Base-by-base conservation (phyloP, 2,113 vertebrate species). In the Myiozetetes cayanensis region DNA sequence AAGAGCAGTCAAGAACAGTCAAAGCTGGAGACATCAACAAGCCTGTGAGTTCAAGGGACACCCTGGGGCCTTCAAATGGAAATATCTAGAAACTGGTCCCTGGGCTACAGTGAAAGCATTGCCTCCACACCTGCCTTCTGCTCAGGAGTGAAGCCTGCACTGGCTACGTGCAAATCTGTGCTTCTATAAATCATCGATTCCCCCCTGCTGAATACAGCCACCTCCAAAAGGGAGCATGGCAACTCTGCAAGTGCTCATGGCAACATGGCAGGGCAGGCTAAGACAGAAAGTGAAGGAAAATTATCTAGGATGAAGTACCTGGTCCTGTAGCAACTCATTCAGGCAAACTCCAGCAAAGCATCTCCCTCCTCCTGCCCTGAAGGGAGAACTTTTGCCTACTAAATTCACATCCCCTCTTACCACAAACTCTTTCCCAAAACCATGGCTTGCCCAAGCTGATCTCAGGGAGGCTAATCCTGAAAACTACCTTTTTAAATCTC, bases 251-350 rank as follows among this genome's bases (percentile, higher is more conserved):
- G 80, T 19, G 15, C 39, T 70, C 11, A 24, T 23, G 65, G 80
- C 56, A 63, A 28, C 50, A 24, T 0, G 17, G n/a, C 55, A 63
- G 47, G 73, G 56, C 59, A 81, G 50, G 59, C 43, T 44, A 30
- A 80, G 46, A 66, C n/a, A 84, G 31, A 92, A 77, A 62, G 59
- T 21, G 50, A 75, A 85, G 70, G 49, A 65, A 70, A 73, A 70
- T 59, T 79, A 61, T n/a, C 71, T 62, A 10, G 46, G 63, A 65
- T 24, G 25, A 59, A 79, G 24, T 85, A 85, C 11, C 41, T 81
- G 66, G 25, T 91, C 82, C 63, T 92, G 92, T 72, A 92, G 71
- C 75, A 93, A 93, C 88, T 73, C 67, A 90, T 83, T 87, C 79
- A 76, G 68, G 55, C 0, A 5, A 83, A 93, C 58, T 83, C 27